These are phyloP conservation scores for Nemapogon koenigi DNA, from an alignment of 2,888 invertebrate species.

Conservation along the genomic window DNA sequence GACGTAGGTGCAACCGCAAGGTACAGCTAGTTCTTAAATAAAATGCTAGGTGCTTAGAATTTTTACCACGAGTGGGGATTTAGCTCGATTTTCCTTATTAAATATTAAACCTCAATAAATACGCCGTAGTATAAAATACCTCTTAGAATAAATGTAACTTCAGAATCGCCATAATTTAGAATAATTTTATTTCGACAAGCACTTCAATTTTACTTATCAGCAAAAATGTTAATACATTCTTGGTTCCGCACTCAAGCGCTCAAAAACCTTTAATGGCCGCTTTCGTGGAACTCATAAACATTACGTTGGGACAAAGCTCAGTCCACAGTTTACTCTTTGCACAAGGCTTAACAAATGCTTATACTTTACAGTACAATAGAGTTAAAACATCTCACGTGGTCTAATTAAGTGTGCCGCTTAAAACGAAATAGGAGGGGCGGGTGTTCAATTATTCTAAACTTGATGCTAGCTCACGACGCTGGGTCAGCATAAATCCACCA, in stretches of 20 bases:
- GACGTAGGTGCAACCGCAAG: too few species aligned
- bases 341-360: slow-evolving; percentile 1
- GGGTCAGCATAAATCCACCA: too few species aligned
- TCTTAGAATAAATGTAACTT: too few species aligned
- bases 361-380: slow-evolving; percentile 11
- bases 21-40: too few species aligned
- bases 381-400: slow-evolving; percentile 47
- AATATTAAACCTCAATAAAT: too few species aligned
- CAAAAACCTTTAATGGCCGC: slow-evolving; percentile 7
- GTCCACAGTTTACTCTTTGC: slow-evolving; percentile 1
- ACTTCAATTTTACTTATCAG: slow-evolving; percentile 6
- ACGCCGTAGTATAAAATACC: too few species aligned
- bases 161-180: too few species aligned
- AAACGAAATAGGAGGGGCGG: slow-evolving; percentile 29
- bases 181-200: too few species aligned
- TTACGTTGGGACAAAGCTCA: slow-evolving; percentile 1
- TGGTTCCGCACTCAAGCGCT: slow-evolving; percentile 1
- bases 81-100: too few species aligned
- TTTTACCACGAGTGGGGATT: too few species aligned
- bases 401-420: slow-evolving; percentile 55
- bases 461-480: slow-evolving; percentile 48
- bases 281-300: slow-evolving; percentile 2
- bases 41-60: too few species aligned
- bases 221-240: slow-evolving; percentile 8
- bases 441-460: slow-evolving; percentile 54